These are phyloP conservation scores for Argyresthia albistria DNA, from an alignment of 2,888 invertebrate species.

Conservation along the genomic window DNA sequence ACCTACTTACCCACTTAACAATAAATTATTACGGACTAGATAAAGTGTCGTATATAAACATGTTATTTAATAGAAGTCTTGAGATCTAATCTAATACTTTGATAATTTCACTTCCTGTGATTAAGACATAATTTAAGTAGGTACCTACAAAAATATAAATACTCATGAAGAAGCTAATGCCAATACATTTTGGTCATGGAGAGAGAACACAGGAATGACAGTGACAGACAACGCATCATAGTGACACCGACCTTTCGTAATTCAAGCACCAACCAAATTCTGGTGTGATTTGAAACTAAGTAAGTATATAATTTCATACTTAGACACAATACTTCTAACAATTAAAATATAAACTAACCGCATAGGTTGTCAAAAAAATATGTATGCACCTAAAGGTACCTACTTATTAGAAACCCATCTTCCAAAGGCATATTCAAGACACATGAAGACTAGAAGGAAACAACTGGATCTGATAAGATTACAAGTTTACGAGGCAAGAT, in stretches of 20 bases:
- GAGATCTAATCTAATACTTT: slow-evolving; percentile 5
- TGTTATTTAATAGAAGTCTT: not conserved
- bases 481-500: slow-evolving; percentile 6
- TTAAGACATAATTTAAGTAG: not conserved
- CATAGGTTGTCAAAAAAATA: no score
- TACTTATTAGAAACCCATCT: not conserved
- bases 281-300: no score
- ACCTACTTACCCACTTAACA: no score
- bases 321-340: no score
- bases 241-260: no score
- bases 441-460: slow-evolving; percentile 5
- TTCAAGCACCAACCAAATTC: no score
- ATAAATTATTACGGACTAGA: slow-evolving; percentile 12
- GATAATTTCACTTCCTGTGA: not conserved
- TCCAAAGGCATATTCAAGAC: slow-evolving; percentile 1
- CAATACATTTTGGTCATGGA: no score
- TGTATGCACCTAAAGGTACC: no score
- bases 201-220: no score
- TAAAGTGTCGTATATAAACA: not conserved
- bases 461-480: not conserved
- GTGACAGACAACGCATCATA: no score
- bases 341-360: not conserved
- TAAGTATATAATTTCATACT: no score
- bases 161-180: no score
- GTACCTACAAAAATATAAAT: not conserved